These are phyloP conservation scores for Elephantulus edwardii DNA, from an alignment of 2,113 vertebrate genomes.

Conservation along the genomic window DNA sequence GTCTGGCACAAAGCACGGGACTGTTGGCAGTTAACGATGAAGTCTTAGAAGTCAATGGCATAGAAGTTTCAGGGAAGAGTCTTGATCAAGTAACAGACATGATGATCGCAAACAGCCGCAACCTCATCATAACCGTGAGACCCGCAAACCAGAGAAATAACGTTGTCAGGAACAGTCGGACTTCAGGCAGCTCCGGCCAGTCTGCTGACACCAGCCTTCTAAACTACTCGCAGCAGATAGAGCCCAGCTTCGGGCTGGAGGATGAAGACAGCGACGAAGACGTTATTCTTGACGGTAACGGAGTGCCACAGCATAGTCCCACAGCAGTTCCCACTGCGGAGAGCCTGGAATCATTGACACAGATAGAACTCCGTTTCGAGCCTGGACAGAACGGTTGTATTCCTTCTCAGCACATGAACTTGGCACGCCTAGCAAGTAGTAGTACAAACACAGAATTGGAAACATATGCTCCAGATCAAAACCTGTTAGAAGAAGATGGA, in stretches of 20 bases:
- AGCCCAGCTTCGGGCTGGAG: constrained; percentile 87
- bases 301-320: constrained; percentile 85
- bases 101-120: constrained; percentile 99
- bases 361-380: constrained; percentile 89
- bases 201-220: constrained; percentile 95
- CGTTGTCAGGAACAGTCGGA: constrained; percentile 90
- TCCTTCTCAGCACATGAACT: constrained; percentile 80
- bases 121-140: constrained; percentile 97
- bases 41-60: constrained; percentile 97
- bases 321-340: constrained; percentile 77
- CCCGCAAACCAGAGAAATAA: constrained; percentile 99
- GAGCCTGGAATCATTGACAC: constrained; percentile 87
- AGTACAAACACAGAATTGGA: constrained; percentile 79
- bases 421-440: constrained; percentile 77
- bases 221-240: constrained; percentile 81
- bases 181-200: constrained; percentile 94
- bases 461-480: constrained; percentile 77
- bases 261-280: constrained; percentile 95
- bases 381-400: constrained; percentile 89
- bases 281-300: constrained; percentile 91
- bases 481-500: constrained; percentile 94
- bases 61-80: constrained; percentile 96
- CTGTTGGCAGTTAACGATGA: constrained; percentile 97
- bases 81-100: constrained; percentile 99
- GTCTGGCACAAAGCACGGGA: constrained; percentile 96